These are phyloP conservation scores for Coleophora flavipennella DNA, from an alignment of 2,888 invertebrate species.

Conservation along the genomic window DNA sequence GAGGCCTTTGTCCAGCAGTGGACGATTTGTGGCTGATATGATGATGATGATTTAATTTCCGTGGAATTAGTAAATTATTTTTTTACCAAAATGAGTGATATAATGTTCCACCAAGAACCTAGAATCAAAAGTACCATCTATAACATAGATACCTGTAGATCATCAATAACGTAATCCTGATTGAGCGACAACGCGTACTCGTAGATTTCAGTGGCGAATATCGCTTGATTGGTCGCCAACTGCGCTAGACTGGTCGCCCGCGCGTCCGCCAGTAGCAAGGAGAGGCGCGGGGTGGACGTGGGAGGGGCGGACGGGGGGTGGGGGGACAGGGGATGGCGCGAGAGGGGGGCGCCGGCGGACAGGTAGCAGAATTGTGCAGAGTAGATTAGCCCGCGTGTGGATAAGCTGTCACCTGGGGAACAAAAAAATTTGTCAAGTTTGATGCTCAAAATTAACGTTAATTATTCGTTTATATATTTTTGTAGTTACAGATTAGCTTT, in stretches of 20 bases:
- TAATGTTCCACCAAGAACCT: too few relatives aligned
- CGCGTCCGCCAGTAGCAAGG: constrained; percentile 84
- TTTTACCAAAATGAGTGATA: too few relatives aligned
- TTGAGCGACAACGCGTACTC: constrained; percentile 92
- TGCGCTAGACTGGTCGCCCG: constrained; percentile 75
- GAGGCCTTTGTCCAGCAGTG: too few relatives aligned
- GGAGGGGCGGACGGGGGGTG: constrained; percentile 61
- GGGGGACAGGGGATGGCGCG: constrained; percentile 49
- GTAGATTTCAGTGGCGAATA: constrained; percentile 96
- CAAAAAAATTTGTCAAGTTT: neutral
- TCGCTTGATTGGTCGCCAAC: constrained; percentile 86
- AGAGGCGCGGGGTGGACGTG: constrained; percentile 71
- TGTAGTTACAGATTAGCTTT: too few relatives aligned
- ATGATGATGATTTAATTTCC: too few relatives aligned
- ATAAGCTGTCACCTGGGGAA: constrained; percentile 76
- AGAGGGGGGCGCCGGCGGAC: constrained; percentile 81
- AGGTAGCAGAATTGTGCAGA: constrained; percentile 98
- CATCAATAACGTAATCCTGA: constrained; percentile 79
- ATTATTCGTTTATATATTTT: too few relatives aligned
- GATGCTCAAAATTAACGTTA: too few relatives aligned
- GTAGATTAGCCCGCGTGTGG: constrained; percentile 83
- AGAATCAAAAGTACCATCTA: too few relatives aligned
- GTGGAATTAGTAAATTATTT: too few relatives aligned
- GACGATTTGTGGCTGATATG: too few relatives aligned
- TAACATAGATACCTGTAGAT: constrained; percentile 76